Evolutionary conservation across 2,113 vertebrate genomes (phyloP).

Genomic region (Notothenia rossii): DNA sequence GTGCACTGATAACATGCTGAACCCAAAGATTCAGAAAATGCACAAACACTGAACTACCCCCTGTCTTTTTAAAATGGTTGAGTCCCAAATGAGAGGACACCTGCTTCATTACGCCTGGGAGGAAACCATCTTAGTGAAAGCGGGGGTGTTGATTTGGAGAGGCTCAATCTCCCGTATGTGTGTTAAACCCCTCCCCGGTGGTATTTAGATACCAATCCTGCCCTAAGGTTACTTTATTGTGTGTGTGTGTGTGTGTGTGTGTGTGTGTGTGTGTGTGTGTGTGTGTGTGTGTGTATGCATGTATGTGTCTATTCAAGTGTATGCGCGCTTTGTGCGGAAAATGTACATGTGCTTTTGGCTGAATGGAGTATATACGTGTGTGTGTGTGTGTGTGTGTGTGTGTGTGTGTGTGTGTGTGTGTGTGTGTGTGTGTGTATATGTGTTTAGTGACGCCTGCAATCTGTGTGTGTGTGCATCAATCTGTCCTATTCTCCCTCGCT

Average conservation of each 20-base stretch:
- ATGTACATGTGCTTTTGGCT: conserved; percentile 10
- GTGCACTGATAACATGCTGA: conserved; percentile 17
- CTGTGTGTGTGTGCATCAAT: conserved; percentile 19
- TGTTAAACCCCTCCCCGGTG: background rate
- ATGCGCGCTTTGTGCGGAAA: background rate
- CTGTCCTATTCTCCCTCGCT: background rate
- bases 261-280: background rate
- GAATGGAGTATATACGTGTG: conserved; percentile 7
- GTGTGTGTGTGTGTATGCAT: background rate
- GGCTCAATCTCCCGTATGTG: background rate
- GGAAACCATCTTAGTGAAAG: background rate
- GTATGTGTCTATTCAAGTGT: background rate
- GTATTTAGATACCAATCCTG: conserved; percentile 33
- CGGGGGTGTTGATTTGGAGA: conserved; percentile 1
- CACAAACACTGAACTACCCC: background rate
- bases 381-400: background rate
- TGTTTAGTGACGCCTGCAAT: background rate
- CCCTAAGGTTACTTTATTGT: too few species aligned
- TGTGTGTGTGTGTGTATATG: background rate
- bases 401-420: background rate
- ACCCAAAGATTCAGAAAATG: conserved; percentile 4
- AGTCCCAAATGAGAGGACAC: background rate
- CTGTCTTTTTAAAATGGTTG: background rate
- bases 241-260: too few species aligned
- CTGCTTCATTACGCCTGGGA: background rate